Percentiles rank a stretch among this genome's conserved stretches.
These are phyloP conservation scores for Podilymbus podiceps DNA, from an alignment of 2,113 vertebrate species.

Conservation along the genomic window DNA sequence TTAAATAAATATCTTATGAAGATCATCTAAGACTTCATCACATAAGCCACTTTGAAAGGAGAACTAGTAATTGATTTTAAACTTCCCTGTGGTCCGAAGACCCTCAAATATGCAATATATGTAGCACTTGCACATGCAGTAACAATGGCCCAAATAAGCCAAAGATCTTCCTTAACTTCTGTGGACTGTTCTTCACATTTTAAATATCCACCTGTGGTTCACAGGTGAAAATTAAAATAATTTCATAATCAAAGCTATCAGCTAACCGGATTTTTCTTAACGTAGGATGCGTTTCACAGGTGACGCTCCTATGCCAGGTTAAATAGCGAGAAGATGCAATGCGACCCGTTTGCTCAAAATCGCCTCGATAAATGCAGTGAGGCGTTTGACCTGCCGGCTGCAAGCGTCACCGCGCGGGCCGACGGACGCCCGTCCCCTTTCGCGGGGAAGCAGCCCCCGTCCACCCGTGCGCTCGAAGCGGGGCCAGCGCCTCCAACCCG, in stretches of 20 bases:
- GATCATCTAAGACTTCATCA: neutral
- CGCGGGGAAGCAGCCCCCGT: neutral
- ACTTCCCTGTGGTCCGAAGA: neutral
- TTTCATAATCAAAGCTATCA: accelerated
- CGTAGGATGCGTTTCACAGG: neutral
- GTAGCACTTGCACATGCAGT: neutral
- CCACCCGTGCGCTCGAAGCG: neutral
- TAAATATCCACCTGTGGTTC: neutral
- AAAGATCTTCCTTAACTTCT: neutral
- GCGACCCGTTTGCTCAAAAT: neutral
- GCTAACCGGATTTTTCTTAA: neutral
- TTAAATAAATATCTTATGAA: neutral
- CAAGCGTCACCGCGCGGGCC: neutral
- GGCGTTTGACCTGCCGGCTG: accelerated
- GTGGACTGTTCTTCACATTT: accelerated
- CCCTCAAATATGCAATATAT: accelerated
- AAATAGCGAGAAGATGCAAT: accelerated
- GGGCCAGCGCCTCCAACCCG: neutral
- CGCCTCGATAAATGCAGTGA: accelerated
- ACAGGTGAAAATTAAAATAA: neutral
- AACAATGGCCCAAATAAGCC: neutral
- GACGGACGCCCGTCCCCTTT: too few relatives aligned
- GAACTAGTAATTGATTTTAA: neutral
- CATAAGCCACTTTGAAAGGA: neutral
- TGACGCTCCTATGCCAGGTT: neutral